A percentile compares a stretch with the other conserved stretches of the same genome.
Conservation (phyloP, 2,888 invertebrate genomes). For the Sipha maydis region DNA sequence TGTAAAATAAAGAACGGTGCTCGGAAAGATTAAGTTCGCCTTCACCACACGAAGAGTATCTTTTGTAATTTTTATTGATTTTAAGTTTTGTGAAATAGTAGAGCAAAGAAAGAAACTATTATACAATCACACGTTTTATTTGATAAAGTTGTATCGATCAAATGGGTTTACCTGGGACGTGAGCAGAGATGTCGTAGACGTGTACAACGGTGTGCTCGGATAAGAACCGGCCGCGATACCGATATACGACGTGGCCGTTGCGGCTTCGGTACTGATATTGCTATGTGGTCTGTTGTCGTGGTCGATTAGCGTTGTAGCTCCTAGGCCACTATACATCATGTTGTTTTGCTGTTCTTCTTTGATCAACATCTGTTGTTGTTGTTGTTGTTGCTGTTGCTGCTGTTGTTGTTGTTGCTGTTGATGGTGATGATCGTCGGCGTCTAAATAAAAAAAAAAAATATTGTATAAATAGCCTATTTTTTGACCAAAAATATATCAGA, state of each 20-base stretch:
- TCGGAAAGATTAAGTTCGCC: too few relatives aligned
- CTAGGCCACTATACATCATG: conserved; percentile 54
- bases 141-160: too few relatives aligned
- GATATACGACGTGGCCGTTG: conserved; percentile 59
- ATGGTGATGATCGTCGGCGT: conserved; percentile 49
- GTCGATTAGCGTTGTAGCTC: conserved; percentile 51
- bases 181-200: conserved; percentile 64
- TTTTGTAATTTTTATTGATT: too few relatives aligned
- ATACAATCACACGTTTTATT: too few relatives aligned
- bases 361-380: conserved; percentile 45
- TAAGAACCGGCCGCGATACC: conserved; percentile 62
- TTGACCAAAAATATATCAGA: neutral
- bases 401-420: conserved; percentile 19
- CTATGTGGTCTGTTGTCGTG: conserved; percentile 57
- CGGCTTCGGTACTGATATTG: conserved; percentile 57
- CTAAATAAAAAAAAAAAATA: neutral
- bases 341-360: conserved; percentile 51
- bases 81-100: too few relatives aligned
- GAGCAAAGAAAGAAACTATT: too few relatives aligned
- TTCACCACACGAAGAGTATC: too few relatives aligned
- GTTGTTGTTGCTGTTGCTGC: conserved; percentile 22
- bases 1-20: too few relatives aligned
- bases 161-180: conserved; percentile 64
- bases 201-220: conserved; percentile 63
- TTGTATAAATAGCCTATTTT: neutral